Percentiles rank a stretch among this genome's conserved stretches.
Evolutionary conservation across 2,888 invertebrate species (phyloP).

Genomic region (Ceriagrion tenellum): DNA sequence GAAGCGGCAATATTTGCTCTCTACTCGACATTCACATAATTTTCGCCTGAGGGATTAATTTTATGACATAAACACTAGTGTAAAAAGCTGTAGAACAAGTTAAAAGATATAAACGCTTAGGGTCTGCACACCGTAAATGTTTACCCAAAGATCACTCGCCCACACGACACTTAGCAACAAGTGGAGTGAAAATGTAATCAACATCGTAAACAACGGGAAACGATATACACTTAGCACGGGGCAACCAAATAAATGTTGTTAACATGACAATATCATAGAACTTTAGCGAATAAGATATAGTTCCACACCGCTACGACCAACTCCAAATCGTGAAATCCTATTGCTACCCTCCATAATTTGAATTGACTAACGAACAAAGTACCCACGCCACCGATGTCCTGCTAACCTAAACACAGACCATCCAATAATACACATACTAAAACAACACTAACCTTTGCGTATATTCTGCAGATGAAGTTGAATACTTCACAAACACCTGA

Average conservation of each 20-base stretch:
- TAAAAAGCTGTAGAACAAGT: not conserved
- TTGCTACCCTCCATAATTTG: not conserved
- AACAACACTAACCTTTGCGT: constrained; percentile 30
- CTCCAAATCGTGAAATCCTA: not conserved
- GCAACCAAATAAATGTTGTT: too few species aligned
- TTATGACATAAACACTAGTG: not conserved
- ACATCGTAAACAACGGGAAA: not conserved
- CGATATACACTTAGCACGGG: too few species aligned
- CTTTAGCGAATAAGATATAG: not conserved
- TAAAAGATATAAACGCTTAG: not conserved
- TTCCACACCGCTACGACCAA: not conserved
- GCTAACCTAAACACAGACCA: too few species aligned
- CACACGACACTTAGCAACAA: constrained; percentile 1
- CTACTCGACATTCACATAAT: too few species aligned
- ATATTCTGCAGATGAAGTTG: not conserved
- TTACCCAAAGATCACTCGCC: too few species aligned
- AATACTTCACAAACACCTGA: not conserved
- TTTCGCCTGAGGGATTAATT: not conserved
- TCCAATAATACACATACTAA: not conserved
- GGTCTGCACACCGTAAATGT: not conserved
- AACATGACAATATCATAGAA: not conserved
- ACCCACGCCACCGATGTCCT: constrained; percentile 37
- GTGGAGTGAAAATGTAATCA: not conserved
- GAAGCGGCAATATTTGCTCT: too few species aligned
- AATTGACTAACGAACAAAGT: not conserved